A percentile compares a stretch with the other conserved stretches of the same genome.
These are phyloP conservation scores for Valencia hispanica DNA, from an alignment of 2,797 vertebrate species.

Conservation along the genomic window DNA sequence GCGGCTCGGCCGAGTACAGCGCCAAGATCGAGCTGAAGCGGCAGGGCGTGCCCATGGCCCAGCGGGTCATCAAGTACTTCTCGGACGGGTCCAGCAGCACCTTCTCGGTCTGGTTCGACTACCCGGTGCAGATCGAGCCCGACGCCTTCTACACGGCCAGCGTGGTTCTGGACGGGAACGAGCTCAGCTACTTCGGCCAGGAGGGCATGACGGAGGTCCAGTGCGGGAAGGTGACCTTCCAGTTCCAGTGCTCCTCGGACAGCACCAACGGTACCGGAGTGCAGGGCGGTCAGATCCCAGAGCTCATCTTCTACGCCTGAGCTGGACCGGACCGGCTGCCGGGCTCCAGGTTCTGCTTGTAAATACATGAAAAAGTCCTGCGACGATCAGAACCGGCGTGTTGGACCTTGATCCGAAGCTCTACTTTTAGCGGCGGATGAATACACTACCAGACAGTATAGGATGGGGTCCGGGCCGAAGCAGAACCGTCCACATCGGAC, in stretches of 20 bases:
- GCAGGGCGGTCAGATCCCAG: conserved; percentile 97
- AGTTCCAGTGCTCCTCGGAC: conserved; percentile 98
- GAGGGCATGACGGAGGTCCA: conserved; percentile 99
- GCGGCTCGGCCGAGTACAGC: conserved; percentile 95
- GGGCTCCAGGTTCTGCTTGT: too few species aligned
- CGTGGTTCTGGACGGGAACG: conserved; percentile 94
- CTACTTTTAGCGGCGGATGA: neutral
- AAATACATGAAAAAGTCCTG: too few species aligned
- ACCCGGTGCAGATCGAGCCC: conserved; percentile 96
- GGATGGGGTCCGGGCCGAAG: neutral
- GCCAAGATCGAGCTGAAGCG: conserved; percentile 97
- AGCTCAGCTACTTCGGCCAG: conserved; percentile 98
- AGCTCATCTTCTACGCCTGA: conserved; percentile 98
- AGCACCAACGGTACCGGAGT: conserved; percentile 98
- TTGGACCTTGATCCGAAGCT: too few species aligned
- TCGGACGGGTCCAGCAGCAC: conserved; percentile 97
- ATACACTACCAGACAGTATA: too few species aligned
- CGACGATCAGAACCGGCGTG: too few species aligned
- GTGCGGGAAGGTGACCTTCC: conserved; percentile 96
- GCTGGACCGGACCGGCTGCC: neutral
- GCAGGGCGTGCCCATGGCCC: conserved; percentile 89
- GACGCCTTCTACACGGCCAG: conserved; percentile 98
- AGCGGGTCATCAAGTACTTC: conserved; percentile 93
- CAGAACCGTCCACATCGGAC: neutral
- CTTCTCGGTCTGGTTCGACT: conserved; percentile 94